Conservation (phyloP, 2,113 vertebrate species). For the Erythrolamprus reginae region DNA sequence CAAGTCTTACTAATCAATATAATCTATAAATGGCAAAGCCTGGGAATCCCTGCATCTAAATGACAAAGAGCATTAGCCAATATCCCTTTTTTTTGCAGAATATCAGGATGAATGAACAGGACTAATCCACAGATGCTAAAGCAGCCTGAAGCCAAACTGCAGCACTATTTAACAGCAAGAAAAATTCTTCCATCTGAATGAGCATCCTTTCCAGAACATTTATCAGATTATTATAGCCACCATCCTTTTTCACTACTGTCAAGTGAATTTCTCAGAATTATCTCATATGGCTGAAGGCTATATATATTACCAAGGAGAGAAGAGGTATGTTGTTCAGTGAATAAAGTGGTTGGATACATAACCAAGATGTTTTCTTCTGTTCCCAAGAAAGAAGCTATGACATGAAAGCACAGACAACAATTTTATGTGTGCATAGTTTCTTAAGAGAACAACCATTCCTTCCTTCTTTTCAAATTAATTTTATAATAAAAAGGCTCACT, state of each 20-base stretch:
- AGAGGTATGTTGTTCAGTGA: neutral
- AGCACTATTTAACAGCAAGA: slow-evolving; percentile 49
- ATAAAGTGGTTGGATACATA: neutral
- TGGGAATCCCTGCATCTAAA: neutral
- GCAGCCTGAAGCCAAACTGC: slow-evolving; percentile 54
- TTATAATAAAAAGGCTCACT: slow-evolving; percentile 8
- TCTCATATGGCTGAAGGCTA: slow-evolving; percentile 50
- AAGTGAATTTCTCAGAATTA: slow-evolving; percentile 39
- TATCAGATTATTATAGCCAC: slow-evolving; percentile 66
- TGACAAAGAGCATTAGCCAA: neutral
- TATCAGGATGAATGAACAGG: neutral
- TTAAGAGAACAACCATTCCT: neutral
- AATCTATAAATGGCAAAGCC: neutral
- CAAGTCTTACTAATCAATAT: too few relatives aligned
- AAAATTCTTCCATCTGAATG: slow-evolving; percentile 58
- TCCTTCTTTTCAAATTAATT: slow-evolving; percentile 17
- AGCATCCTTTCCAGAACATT: slow-evolving; percentile 69
- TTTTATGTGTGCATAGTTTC: neutral
- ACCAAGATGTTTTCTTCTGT: neutral
- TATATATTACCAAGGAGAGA: slow-evolving; percentile 35
- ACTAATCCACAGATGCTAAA: slow-evolving; percentile 45
- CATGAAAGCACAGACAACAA: neutral
- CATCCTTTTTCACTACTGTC: slow-evolving; percentile 39
- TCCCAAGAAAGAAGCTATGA: neutral
- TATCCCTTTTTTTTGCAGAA: slow-evolving; percentile 24